Base-by-base conservation (phyloP, 2,888 invertebrate species). In the Drepana falcataria region DNA sequence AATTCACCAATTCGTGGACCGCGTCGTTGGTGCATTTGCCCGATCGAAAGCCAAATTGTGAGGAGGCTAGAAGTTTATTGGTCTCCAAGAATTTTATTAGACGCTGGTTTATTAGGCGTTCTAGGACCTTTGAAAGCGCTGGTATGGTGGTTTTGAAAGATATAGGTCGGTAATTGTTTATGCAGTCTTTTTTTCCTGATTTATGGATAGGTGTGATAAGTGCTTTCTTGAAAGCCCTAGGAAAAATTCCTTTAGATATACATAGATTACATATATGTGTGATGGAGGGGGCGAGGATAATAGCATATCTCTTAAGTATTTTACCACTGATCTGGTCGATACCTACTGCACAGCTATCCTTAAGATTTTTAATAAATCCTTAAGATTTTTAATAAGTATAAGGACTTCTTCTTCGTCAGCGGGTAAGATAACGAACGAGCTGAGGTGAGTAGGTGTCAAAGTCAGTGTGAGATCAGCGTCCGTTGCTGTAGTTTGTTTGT, bases 1-100 rank as follows among this genome's bases (percentile, higher is more conserved):
- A 41, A 3, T 53, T 7, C 1, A 44, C 35, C 6, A 56, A 34
- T 2, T 54, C 53, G 37, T 33, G 40, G 33, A 49, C 51, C 33
- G 56, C 56, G 35, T 54, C 49, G 6, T 40, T 35, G 3, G 59
- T 59, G 2, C 53, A 58, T 35, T 35, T 55, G 1, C 53, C 53
- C 6, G 35, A 4, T n/a, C 56, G 53, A 53, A 59, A 59, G 7
- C 51, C 54, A 37, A 48, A 54, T 52, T 57, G 60, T n/a, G 54
- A 47, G 41, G 44, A n/a, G 21, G 57, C 54, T 44, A 57, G n/a
- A 33, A 55, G 7, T 4, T 51, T 47, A 35, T 48, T 33, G 35
- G 49, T 44, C n/a, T 57, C 51, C 7, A 54, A 35, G 35, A 48
- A 54, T 9, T 48, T 37, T 7, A 54, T 4, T n/a, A 57, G 53